A percentile compares a stretch with the other conserved stretches of the same genome.
phyloP scores from a whole-genome alignment of 1,140 invertebrate genomes.

The Meloidogyne hapla region DNA sequence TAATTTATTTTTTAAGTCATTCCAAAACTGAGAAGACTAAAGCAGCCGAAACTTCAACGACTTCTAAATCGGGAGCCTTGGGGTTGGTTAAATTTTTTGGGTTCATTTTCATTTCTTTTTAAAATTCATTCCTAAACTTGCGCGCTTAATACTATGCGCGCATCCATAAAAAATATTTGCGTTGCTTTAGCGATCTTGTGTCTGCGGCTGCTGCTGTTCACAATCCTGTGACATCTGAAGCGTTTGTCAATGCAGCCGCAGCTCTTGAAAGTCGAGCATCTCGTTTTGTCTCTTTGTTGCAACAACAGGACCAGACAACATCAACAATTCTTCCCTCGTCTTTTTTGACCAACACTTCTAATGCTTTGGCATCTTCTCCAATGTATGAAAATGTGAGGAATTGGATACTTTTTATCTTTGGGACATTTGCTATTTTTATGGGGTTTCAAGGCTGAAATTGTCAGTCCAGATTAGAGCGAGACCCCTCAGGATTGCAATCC shows the following conservation, averaged over 20 bases:
- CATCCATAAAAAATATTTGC: background rate
- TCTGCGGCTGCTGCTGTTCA: background rate
- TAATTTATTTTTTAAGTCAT: background rate
- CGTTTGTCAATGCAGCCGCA: background rate
- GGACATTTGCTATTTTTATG: no score
- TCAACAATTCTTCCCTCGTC: background rate
- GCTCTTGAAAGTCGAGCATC: background rate
- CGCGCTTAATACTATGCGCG: background rate
- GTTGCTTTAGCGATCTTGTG: background rate
- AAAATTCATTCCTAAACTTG: background rate
- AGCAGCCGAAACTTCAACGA: background rate
- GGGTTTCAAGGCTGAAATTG: no score
- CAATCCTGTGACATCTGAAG: background rate
- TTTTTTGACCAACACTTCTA: background rate
- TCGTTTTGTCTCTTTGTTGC: background rate
- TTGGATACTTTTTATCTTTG: no score
- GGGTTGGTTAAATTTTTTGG: constrained; percentile 2
- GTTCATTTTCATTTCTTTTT: background rate
- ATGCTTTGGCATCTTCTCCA: background rate
- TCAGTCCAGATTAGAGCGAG: no score
- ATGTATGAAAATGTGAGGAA: background rate
- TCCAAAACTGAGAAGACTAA: background rate
- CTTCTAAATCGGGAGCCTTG: background rate
- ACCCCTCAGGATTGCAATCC: no score
- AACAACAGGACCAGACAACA: background rate